phyloP scores from a whole-genome alignment of 2,797 vertebrate genomes.

The Apogon talboti region DNA sequence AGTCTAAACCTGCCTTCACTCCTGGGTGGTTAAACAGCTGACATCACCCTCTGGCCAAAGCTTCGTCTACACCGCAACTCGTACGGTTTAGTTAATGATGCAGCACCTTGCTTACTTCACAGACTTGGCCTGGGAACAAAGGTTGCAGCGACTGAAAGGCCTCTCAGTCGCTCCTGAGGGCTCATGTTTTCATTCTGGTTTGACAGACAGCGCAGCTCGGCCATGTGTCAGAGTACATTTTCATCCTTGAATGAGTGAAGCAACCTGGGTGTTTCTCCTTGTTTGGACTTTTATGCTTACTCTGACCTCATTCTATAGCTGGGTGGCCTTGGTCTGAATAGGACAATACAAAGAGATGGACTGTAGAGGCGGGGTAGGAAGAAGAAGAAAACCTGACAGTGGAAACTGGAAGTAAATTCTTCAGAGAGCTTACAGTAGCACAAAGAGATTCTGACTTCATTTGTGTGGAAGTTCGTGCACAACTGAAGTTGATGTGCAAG shows the following conservation, averaged over 20 bases:
- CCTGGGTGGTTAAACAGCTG: not conserved
- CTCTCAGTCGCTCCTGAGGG: slow-evolving; percentile 51
- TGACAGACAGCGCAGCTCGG: slow-evolving; percentile 50
- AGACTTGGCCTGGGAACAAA: slow-evolving; percentile 44
- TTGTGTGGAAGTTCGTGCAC: slow-evolving; percentile 4
- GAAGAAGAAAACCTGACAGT: slow-evolving; percentile 3
- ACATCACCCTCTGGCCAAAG: slow-evolving; percentile 11
- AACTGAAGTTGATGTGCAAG: slow-evolving; percentile 22
- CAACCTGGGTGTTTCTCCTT: slow-evolving; percentile 41
- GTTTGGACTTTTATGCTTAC: slow-evolving; percentile 52
- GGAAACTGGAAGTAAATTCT: slow-evolving; percentile 9
- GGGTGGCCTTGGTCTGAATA: slow-evolving; percentile 61
- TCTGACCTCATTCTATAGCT: slow-evolving; percentile 58
- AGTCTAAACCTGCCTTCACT: slow-evolving; percentile 13
- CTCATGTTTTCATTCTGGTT: slow-evolving; percentile 34
- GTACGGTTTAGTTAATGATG: slow-evolving; percentile 49
- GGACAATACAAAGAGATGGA: slow-evolving; percentile 34
- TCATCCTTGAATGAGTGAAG: slow-evolving; percentile 37
- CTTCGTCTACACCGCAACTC: slow-evolving; percentile 36
- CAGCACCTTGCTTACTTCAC: slow-evolving; percentile 51
- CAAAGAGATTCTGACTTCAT: slow-evolving; percentile 19
- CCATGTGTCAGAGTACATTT: slow-evolving; percentile 55
- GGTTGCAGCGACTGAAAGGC: slow-evolving; percentile 45
- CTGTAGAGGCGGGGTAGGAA: slow-evolving; percentile 10
- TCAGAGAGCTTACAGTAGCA: slow-evolving; percentile 25